Evolutionary conservation across 2,888 invertebrate species (phyloP).

Genomic region (Pristionchus arcanus): DNA sequence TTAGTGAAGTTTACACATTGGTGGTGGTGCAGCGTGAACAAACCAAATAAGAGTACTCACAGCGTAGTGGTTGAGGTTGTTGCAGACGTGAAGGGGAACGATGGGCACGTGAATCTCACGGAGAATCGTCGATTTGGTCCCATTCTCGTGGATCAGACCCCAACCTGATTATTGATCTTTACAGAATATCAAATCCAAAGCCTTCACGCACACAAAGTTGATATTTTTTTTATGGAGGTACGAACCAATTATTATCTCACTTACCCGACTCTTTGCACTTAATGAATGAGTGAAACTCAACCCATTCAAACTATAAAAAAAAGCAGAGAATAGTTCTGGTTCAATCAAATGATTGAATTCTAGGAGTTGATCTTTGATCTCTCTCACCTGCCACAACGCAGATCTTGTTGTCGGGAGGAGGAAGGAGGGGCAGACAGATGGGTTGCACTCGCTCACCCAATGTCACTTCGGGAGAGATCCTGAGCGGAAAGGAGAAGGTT

Average conservation of each 20-base stretch:
- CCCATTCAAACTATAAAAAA: too few relatives aligned
- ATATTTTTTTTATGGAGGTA: too few relatives aligned
- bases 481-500: conserved; percentile 37
- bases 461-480: conserved; percentile 66
- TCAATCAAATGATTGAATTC: too few relatives aligned
- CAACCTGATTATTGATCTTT: conserved; percentile 65
- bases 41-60: background rate
- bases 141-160: conserved; percentile 71
- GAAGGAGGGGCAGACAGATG: conserved; percentile 68
- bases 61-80: conserved; percentile 59
- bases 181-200: too few relatives aligned
- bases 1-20: background rate
- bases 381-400: conserved; percentile 64
- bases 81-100: conserved; percentile 70
- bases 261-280: background rate
- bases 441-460: conserved; percentile 59
- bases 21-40: background rate
- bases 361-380: conserved; percentile 7
- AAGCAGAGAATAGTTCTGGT: too few relatives aligned
- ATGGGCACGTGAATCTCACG: conserved; percentile 75
- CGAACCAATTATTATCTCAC: too few relatives aligned
- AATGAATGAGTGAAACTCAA: background rate
- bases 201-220: too few relatives aligned
- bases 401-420: conserved; percentile 64
- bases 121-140: conserved; percentile 61